A percentile compares a stretch with the other conserved stretches of the same genome.
These are phyloP conservation scores for Meganola albula DNA, from an alignment of 2,888 invertebrate genomes.

Conservation along the genomic window DNA sequence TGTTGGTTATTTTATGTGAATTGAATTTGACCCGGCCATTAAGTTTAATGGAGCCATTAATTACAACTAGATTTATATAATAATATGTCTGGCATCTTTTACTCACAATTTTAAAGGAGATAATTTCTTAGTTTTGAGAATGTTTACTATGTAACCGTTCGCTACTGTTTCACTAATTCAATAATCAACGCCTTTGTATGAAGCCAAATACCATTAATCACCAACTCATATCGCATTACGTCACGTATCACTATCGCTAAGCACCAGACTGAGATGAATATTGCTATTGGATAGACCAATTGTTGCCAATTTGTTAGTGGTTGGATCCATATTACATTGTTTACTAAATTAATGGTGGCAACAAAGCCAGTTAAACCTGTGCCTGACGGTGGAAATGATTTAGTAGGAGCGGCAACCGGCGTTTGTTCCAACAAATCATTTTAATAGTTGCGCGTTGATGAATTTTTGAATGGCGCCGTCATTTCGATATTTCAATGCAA, in stretches of 20 bases:
- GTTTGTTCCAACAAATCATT: conserved; percentile 27
- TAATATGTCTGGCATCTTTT: too few species aligned
- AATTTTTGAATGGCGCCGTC: conserved; percentile 21
- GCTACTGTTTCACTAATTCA: too few species aligned
- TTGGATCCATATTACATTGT: conserved; percentile 38
- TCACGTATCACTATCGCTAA: conserved; percentile 24
- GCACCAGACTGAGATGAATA: conserved; percentile 36
- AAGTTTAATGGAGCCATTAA: too few species aligned
- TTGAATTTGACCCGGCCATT: too few species aligned
- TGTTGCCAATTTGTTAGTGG: conserved; percentile 48
- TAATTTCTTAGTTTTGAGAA: too few species aligned
- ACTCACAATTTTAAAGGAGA: too few species aligned
- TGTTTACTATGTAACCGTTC: too few species aligned
- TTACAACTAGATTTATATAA: too few species aligned
- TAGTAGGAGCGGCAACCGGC: conserved; percentile 23
- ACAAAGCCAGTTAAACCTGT: conserved; percentile 28
- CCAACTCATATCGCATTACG: conserved; percentile 17
- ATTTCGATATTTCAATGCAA: conserved; percentile 11
- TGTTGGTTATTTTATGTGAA: conserved; percentile 16
- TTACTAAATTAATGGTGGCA: conserved; percentile 39
- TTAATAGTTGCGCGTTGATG: conserved; percentile 24
- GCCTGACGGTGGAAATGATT: conserved; percentile 31
- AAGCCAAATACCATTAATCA: background rate
- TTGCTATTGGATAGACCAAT: conserved; percentile 35
- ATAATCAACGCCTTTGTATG: too few species aligned